These are phyloP conservation scores for Timema podura DNA, from an alignment of 2,888 invertebrate species.

Conservation along the genomic window DNA sequence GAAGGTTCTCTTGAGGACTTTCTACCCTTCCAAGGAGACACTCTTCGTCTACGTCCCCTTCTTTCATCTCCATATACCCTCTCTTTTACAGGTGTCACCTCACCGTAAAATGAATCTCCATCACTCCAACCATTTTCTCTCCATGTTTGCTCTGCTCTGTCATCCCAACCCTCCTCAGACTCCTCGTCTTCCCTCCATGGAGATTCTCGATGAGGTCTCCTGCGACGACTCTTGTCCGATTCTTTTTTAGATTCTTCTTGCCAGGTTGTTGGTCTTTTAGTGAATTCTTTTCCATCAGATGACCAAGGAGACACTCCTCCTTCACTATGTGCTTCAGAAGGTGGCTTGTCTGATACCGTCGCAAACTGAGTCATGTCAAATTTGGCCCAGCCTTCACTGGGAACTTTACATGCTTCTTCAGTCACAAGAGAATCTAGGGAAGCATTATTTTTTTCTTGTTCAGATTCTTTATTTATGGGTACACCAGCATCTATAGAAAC, in stretches of 20 bases:
- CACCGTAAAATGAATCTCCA: conserved; percentile 39
- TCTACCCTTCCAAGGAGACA: conserved; percentile 44
- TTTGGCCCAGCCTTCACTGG: conserved; percentile 54
- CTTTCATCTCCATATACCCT: conserved; percentile 33
- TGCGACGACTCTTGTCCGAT: conserved; percentile 44
- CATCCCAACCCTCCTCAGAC: conserved; percentile 39
- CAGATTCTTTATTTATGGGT: neutral
- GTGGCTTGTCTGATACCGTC: conserved; percentile 38
- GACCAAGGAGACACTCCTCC: conserved; percentile 68
- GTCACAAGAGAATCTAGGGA: conserved; percentile 5
- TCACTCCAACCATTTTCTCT: conserved; percentile 41
- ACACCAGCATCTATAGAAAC: too few relatives aligned
- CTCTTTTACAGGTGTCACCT: conserved; percentile 31
- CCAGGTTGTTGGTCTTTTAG: conserved; percentile 48
- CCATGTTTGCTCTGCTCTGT: conserved; percentile 35
- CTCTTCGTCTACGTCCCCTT: conserved; percentile 39
- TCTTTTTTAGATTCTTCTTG: conserved; percentile 37
- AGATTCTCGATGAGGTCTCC: conserved; percentile 37
- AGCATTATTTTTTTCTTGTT: conserved; percentile 3
- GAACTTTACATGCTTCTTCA: conserved; percentile 21
- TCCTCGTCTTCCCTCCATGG: conserved; percentile 39
- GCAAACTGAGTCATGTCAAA: conserved; percentile 46
- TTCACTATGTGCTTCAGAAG: conserved; percentile 35
- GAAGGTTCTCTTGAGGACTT: conserved; percentile 67
- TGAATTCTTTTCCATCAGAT: conserved; percentile 66